Base-by-base conservation (phyloP, 1,140 invertebrate genomes). In the Lanistes nyassanus region DNA sequence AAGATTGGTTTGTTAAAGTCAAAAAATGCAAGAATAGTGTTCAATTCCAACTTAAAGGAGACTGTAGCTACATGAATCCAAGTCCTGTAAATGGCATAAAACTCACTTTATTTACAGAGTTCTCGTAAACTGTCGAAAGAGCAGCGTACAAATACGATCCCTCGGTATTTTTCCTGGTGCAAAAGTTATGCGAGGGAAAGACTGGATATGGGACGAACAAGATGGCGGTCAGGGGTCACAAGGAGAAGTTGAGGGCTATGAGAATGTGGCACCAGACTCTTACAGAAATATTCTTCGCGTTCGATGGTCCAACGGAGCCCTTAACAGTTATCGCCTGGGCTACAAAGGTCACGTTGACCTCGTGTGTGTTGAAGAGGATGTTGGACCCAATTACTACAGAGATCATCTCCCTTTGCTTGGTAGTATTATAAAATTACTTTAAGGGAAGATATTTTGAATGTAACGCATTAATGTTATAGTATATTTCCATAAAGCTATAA, bases 321-420 rank as follows among this genome's bases (percentile, higher is more conserved):
- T 60, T 7, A 37, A 65, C n/a, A 65, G 29, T 31, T 65, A 31
- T 31, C 31, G 62, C 13, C 34, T 65, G 34, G 94, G 95, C 1
- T 95, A 96, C 83, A 95, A 96, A 85, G 95, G 95, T 67, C 95
- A 95, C 53, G 79, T 96, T 51, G 95, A 96, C 90, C 89, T 96
- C 1, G 94, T 94, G 85, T 95, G 92, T 83, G 90, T 94, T 39
- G 90, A 93, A 80, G 92, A 93, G 64, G 92, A 93, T 1, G 90
- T 89, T 4, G 92, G 92, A 56, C 94, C 94, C 26, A 91, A 90
- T 77, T 95, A 95, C 84, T 96, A 96, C 85, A 92, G 92, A 76
- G 93, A 95, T 66, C 95, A 96, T 86, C 91, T 96, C 79, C 94
- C 95, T 23, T 86, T 95, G 23, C 86, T 96, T 78, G 94, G 94